Percentiles rank a stretch among this genome's conserved stretches.
Conservation (phyloP, 2,113 vertebrate genomes). For the Myrmecophaga tridactyla region DNA sequence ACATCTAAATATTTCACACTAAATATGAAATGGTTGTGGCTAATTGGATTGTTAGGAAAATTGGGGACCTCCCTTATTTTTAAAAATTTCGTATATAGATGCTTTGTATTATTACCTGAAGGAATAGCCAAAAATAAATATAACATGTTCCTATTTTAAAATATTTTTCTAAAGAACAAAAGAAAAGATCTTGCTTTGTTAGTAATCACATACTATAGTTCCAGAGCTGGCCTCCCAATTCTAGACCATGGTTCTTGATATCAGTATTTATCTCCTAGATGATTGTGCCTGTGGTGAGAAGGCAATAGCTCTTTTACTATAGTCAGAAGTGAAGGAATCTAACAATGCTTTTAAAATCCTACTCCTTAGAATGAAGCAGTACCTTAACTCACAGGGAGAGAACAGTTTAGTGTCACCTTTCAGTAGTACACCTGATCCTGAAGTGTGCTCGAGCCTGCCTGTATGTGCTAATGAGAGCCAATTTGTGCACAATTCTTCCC, state of each 20-base stretch:
- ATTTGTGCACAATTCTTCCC: not conserved
- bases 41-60: not conserved
- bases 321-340: not conserved
- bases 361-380: not conserved
- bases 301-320: not conserved
- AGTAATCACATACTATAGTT: not conserved
- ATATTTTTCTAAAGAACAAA: not conserved
- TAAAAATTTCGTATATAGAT: not conserved
- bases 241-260: not conserved
- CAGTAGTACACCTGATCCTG: not conserved
- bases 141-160: not conserved
- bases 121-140: not conserved
- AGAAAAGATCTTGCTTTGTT: not conserved
- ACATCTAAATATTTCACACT: not conserved
- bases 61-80: not conserved
- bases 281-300: not conserved
- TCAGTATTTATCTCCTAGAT: not conserved
- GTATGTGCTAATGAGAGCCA: not conserved
- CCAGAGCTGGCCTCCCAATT: not conserved
- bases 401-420: not conserved
- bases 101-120: not conserved
- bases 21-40: not conserved
- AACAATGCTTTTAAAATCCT: not conserved
- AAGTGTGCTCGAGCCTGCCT: not conserved
- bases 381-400: rapidly evolving